These are phyloP conservation scores for Ruditapes philippinarum DNA, from an alignment of 1,140 invertebrate species.

Conservation along the genomic window DNA sequence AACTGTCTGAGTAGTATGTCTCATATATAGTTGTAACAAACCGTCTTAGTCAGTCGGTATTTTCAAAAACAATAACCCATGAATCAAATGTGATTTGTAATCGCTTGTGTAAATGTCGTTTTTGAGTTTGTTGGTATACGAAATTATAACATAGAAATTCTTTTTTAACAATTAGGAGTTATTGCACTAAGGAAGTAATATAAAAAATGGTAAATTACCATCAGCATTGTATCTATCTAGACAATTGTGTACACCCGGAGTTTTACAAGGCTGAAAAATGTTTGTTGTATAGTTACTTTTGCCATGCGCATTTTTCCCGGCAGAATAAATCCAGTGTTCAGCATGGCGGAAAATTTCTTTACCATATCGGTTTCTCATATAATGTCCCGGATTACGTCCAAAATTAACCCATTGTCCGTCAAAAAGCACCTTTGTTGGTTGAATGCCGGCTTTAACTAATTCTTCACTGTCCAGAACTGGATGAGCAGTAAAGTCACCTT, in stretches of 20 bases:
- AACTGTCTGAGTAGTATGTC: no score
- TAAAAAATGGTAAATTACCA: background rate
- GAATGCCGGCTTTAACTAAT: slow-evolving; percentile 10
- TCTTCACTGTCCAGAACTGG: slow-evolving; percentile 69
- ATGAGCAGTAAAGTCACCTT: slow-evolving; percentile 69
- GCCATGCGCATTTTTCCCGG: background rate
- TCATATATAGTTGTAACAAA: no score
- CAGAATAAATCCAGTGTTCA: background rate
- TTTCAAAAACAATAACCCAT: no score
- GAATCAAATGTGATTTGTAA: no score
- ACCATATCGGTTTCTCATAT: slow-evolving; percentile 81
- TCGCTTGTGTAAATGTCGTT: no score
- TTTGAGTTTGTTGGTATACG: no score
- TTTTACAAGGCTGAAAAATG: slow-evolving; percentile 36
- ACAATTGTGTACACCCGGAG: background rate
- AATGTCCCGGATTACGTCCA: slow-evolving; percentile 80
- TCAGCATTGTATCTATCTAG: background rate
- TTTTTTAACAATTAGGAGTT: no score
- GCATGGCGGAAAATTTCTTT: slow-evolving; percentile 77
- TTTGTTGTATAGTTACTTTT: background rate
- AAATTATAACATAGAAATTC: no score
- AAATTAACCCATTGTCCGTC: slow-evolving; percentile 77
- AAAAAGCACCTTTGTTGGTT: slow-evolving; percentile 76
- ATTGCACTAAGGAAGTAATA: background rate
- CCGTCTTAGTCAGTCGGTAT: no score